These are phyloP conservation scores for Amorpha juglandis DNA, from an alignment of 2,888 invertebrate genomes.

Conservation along the genomic window DNA sequence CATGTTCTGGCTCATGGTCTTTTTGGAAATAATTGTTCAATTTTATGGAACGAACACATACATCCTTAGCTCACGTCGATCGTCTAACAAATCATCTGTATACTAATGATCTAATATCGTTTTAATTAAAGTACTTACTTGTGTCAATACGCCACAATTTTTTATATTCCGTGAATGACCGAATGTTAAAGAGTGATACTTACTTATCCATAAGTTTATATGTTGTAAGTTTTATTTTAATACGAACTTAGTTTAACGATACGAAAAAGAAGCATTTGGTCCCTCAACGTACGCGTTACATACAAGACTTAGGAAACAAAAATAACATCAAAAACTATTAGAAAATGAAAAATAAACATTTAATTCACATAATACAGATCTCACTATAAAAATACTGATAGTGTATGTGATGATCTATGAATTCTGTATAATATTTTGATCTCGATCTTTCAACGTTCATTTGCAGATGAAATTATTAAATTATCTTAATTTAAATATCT, in stretches of 20 bases:
- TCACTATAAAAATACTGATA: too few relatives aligned
- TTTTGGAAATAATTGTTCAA: too few relatives aligned
- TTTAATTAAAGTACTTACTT: not conserved
- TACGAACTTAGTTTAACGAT: conserved; percentile 20
- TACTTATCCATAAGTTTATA: conserved; percentile 20
- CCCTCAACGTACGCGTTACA: not conserved
- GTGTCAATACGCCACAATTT: not conserved
- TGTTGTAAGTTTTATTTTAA: conserved; percentile 24
- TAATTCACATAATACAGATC: too few relatives aligned
- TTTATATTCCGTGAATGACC: conserved; percentile 4
- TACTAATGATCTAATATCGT: not conserved
- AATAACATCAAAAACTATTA: not conserved
- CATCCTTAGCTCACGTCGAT: too few relatives aligned
- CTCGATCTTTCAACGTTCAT: too few relatives aligned
- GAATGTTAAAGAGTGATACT: conserved; percentile 21
- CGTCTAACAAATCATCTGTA: too few relatives aligned
- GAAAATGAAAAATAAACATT: not conserved
- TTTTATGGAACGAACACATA: too few relatives aligned
- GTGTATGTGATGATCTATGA: too few relatives aligned
- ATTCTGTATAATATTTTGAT: too few relatives aligned
- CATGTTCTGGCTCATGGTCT: too few relatives aligned
- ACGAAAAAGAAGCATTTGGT: not conserved
- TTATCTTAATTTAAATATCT: too few relatives aligned
- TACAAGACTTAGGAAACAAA: not conserved
- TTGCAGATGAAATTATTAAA: too few relatives aligned